These are phyloP conservation scores for Halyomorpha halys DNA, from an alignment of 1,140 invertebrate species.

Conservation along the genomic window DNA sequence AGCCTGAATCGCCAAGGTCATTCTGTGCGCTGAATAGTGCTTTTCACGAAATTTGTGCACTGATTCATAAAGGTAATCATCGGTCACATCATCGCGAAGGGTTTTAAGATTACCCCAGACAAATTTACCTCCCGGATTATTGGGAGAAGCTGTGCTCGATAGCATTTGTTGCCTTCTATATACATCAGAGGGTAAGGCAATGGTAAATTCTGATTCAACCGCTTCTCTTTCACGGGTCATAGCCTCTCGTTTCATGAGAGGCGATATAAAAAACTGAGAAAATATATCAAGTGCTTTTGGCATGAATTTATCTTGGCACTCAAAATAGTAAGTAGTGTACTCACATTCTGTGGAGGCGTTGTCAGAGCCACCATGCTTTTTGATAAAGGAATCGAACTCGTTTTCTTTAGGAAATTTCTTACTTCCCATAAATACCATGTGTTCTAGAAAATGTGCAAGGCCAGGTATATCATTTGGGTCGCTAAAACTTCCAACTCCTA, in stretches of 20 bases:
- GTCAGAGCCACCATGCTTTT: conserved; percentile 38
- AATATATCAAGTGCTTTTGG: conserved; percentile 69
- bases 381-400: conserved; percentile 42
- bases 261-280: conserved; percentile 80
- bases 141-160: conserved; percentile 37
- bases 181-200: conserved; percentile 54
- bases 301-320: conserved; percentile 68
- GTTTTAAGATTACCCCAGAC: conserved; percentile 75
- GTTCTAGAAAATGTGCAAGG: conserved; percentile 87
- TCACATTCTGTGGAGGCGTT: conserved; percentile 61
- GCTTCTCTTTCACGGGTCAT: conserved; percentile 85
- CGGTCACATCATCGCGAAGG: conserved; percentile 54
- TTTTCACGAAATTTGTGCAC: conserved; percentile 68
- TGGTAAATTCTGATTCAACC: conserved; percentile 82
- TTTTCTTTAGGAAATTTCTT: conserved; percentile 46
- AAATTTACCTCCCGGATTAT: conserved; percentile 68
- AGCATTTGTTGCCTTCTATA: conserved; percentile 64
- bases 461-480: conserved; percentile 69
- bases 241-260: conserved; percentile 73
- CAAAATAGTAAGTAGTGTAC: conserved; percentile 78
- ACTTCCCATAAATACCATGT: conserved; percentile 78
- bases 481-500: conserved; percentile 45
- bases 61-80: conserved; percentile 50
- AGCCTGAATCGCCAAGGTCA: conserved; percentile 74
- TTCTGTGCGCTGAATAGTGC: conserved; percentile 81